Base-by-base conservation (phyloP, 2,113 vertebrate genomes). In the Nyctibius bracteatus region DNA sequence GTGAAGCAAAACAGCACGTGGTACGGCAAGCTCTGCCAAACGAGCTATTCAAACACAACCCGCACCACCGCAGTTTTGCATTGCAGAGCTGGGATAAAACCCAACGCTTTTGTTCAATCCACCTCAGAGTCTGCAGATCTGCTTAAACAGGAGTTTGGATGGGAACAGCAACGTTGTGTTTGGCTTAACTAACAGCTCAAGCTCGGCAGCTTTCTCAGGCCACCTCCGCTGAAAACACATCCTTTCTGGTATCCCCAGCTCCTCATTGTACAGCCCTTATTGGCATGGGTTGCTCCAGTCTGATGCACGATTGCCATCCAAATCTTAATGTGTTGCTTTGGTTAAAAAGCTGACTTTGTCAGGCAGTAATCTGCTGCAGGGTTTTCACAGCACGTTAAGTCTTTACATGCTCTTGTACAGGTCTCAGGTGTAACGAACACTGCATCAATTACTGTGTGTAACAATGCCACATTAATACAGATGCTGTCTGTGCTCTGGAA, bases 351-450 rank as follows among this genome's bases (percentile, higher is more conserved):
- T 79, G 74, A 51, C 78, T 71, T n/a, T 70, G 83, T 57, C 91
- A 92, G 65, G 57, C 75, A 33, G 59, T 68, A 30, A 94, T 58
- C 58, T 75, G 78, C 67, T 88, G 68, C 92, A 81, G 81, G 65
- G 33, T 14, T 66, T 87, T 62, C 18, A 14, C 66, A 72, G 61
- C 75, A 58, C 84, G 88, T 86, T 24, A 33, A 85, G 83, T 66
- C 85, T 91, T 95, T 79, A 28, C 70, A 73, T 0, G 27, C 62
- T 75, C 73, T 71, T 35, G 44, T 65, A 90, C 89, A 33, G 3
- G 19, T 86, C 95, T 91, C 92, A 59, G 85, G 92, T 93, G 90
- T 79, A 95, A 97, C 20, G 55, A 91, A 77, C 54, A 43, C 78
- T 67, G 81, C 90, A 96, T 92, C 86, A 93, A 96, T 96, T 92